These are phyloP conservation scores for Zhuqinia jingwanae DNA, from an alignment of 2,888 invertebrate species.

Conservation along the genomic window DNA sequence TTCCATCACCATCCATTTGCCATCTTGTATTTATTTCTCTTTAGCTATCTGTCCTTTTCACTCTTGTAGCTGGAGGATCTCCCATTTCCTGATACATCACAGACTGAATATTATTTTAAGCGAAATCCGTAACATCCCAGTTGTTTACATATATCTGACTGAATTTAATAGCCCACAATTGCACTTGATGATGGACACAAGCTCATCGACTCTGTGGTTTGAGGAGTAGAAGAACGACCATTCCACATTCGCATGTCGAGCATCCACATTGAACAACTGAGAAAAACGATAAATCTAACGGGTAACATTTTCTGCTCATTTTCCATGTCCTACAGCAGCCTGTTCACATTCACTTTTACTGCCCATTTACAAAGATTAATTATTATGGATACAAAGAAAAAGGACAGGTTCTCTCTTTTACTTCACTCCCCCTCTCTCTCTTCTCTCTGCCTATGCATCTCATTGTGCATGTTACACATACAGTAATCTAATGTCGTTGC, in stretches of 20 bases:
- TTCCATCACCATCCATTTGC: not conserved
- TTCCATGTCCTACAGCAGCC: slow-evolving; percentile 24
- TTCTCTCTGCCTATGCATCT: too few species aligned
- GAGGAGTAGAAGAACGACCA: not conserved
- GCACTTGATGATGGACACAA: not conserved
- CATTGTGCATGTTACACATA: too few species aligned
- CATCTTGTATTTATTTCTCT: not conserved
- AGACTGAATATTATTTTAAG: not conserved
- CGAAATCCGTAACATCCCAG: not conserved
- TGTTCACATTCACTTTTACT: slow-evolving; percentile 12
- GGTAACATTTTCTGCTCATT: slow-evolving; percentile 14
- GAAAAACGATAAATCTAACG: slow-evolving; percentile 30
- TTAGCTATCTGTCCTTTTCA: not conserved
- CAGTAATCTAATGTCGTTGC: too few species aligned
- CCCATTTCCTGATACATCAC: slow-evolving; percentile 41
- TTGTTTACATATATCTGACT: not conserved
- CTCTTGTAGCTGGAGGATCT: slow-evolving; percentile 5
- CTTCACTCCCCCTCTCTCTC: too few species aligned
- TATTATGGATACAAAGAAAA: not conserved
- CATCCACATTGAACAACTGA: too few species aligned
- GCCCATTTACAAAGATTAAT: slow-evolving; percentile 30
- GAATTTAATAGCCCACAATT: not conserved
- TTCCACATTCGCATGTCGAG: not conserved
- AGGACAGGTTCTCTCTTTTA: too few species aligned
- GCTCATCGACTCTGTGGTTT: not conserved